These are phyloP conservation scores for Ophion ellenae DNA, from an alignment of 2,888 invertebrate genomes.

Conservation along the genomic window DNA sequence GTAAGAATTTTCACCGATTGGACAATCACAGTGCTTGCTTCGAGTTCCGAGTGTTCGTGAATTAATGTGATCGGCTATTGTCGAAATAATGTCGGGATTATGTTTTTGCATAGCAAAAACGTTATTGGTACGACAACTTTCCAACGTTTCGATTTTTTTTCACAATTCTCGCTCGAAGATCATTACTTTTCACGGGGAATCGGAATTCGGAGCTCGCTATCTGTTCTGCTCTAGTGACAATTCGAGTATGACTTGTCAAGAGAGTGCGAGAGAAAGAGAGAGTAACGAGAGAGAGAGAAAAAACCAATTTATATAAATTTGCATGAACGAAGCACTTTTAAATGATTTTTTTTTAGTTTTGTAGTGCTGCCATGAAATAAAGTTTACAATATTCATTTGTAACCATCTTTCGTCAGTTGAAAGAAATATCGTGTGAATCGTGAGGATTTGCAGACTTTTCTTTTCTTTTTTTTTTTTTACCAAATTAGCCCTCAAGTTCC, in stretches of 20 bases:
- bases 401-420: conserved; percentile 51
- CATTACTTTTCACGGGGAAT: neutral
- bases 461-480: conserved; percentile 51
- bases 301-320: conserved; percentile 73
- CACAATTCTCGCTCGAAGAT: neutral
- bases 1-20: conserved; percentile 59
- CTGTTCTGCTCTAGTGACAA: conserved; percentile 69
- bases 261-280: conserved; percentile 57
- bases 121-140: neutral
- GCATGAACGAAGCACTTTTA: conserved; percentile 77
- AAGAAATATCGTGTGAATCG: neutral
- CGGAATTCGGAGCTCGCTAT: conserved; percentile 54
- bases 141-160: conserved; percentile 37
- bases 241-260: conserved; percentile 71
- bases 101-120: neutral
- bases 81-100: neutral
- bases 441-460: neutral
- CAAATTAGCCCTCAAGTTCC: neutral
- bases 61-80: neutral
- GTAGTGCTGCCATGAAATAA: conserved; percentile 78
- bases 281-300: conserved; percentile 48
- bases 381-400: conserved; percentile 77
- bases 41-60: conserved; percentile 32
- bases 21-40: conserved; percentile 59
- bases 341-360: conserved; percentile 75